phyloP scores from a whole-genome alignment of 1,140 invertebrate genomes.

The Coboldia fuscipes region DNA sequence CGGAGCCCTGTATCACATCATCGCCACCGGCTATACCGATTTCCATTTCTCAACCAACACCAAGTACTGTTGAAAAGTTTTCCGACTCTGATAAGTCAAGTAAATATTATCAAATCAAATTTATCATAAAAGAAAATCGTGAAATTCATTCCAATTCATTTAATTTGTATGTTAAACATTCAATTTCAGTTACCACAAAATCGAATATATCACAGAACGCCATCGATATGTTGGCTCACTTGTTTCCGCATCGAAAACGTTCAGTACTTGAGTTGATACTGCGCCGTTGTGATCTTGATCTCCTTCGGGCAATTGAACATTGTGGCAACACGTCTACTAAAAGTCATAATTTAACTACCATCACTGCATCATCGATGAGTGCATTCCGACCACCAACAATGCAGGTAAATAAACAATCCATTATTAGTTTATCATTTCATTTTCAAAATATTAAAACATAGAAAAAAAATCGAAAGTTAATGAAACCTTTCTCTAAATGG shows the following conservation, averaged over 20 bases:
- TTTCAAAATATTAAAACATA: too few relatives aligned
- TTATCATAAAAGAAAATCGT: too few relatives aligned
- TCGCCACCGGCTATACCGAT: conserved; percentile 6
- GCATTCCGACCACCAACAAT: conserved; percentile 3
- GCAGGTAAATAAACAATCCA: too few relatives aligned
- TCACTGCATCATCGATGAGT: conserved; percentile 1
- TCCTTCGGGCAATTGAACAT: conserved; percentile 36
- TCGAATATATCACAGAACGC: conserved; percentile 31
- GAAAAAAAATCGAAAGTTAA: too few relatives aligned
- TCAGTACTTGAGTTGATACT: conserved; percentile 72
- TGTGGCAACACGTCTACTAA: conserved; percentile 10
- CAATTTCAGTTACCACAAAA: neutral
- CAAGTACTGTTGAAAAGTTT: neutral
- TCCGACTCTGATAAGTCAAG: neutral
- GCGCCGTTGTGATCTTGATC: conserved; percentile 63
- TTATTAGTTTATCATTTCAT: too few relatives aligned
- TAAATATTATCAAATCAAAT: too few relatives aligned
- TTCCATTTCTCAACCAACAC: neutral
- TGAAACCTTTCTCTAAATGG: too few relatives aligned
- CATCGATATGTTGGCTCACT: conserved; percentile 60
- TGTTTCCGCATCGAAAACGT: conserved; percentile 73
- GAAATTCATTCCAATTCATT: too few relatives aligned
- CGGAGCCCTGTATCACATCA: conserved; percentile 27
- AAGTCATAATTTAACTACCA: too few relatives aligned
- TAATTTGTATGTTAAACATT: neutral